Conservation (phyloP, 1,140 invertebrate species). For the Drosophila persimilis region DNA sequence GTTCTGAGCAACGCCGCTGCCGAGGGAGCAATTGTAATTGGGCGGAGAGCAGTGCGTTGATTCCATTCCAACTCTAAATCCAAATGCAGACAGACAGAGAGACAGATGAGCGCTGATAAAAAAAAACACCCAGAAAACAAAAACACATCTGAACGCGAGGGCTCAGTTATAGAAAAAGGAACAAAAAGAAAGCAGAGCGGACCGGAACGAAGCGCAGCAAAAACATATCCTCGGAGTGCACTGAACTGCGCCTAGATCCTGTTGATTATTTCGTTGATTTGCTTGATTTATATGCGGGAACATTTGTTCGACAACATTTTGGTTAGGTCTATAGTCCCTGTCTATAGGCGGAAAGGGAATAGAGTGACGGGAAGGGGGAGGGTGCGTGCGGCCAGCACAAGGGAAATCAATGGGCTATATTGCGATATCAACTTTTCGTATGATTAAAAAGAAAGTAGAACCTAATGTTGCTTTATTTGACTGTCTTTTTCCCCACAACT, state of each 20-base stretch:
- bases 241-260: slow-evolving; percentile 35
- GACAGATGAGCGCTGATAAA: slow-evolving; percentile 56
- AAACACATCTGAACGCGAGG: slow-evolving; percentile 4
- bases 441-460: too few relatives aligned
- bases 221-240: slow-evolving; percentile 34
- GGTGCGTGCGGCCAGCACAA: too few relatives aligned
- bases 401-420: too few relatives aligned
- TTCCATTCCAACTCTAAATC: slow-evolving; percentile 16
- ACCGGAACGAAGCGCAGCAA: neutral
- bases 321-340: too few relatives aligned
- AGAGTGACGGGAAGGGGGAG: too few relatives aligned
- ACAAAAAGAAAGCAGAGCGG: slow-evolving; percentile 27
- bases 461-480: too few relatives aligned
- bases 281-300: too few relatives aligned
- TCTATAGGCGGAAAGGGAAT: too few relatives aligned
- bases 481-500: too few relatives aligned
- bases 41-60: slow-evolving; percentile 2
- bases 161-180: slow-evolving; percentile 9
- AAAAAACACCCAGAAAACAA: slow-evolving; percentile 22
- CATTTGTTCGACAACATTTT: too few relatives aligned
- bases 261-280: neutral
- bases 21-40: slow-evolving; percentile 23
- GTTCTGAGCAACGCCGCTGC: neutral
- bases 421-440: too few relatives aligned
- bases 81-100: slow-evolving; percentile 4